These are phyloP conservation scores for Ceratotherium simum DNA, from an alignment of 2,113 vertebrate genomes.

Conservation along the genomic window DNA sequence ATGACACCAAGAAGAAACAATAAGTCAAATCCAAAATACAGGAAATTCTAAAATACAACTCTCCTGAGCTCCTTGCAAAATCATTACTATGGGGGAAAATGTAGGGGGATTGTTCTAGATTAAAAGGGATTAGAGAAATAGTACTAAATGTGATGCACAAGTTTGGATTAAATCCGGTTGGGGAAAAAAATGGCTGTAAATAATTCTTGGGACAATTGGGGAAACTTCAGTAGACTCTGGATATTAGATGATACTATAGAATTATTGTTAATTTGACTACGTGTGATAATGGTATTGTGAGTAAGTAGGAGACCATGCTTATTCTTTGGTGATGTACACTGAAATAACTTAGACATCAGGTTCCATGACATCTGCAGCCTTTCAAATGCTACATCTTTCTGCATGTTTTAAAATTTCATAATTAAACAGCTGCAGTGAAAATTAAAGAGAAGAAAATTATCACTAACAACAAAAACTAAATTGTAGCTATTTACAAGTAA, in stretches of 20 bases:
- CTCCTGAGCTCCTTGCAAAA: neutral
- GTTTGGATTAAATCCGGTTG: neutral
- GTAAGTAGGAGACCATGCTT: neutral
- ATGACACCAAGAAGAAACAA: neutral
- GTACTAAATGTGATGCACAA: neutral
- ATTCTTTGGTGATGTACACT: neutral
- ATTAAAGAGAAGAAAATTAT: neutral
- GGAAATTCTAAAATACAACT: neutral
- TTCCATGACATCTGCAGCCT: neutral
- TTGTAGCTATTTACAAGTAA: neutral
- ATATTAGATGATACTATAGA: neutral
- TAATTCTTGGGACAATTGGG: neutral
- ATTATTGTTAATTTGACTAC: neutral
- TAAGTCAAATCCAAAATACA: neutral
- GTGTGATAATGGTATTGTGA: neutral
- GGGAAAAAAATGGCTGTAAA: neutral
- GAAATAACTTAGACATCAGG: neutral
- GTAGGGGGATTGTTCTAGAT: neutral
- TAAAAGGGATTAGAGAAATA: neutral
- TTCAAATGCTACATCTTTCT: neutral
- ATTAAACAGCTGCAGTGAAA: neutral
- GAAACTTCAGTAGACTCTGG: neutral
- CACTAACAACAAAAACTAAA: neutral
- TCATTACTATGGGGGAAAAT: neutral
- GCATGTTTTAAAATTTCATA: neutral